phyloP scores from a whole-genome alignment of 2,113 vertebrate species.

The Zosterops japonicus region DNA sequence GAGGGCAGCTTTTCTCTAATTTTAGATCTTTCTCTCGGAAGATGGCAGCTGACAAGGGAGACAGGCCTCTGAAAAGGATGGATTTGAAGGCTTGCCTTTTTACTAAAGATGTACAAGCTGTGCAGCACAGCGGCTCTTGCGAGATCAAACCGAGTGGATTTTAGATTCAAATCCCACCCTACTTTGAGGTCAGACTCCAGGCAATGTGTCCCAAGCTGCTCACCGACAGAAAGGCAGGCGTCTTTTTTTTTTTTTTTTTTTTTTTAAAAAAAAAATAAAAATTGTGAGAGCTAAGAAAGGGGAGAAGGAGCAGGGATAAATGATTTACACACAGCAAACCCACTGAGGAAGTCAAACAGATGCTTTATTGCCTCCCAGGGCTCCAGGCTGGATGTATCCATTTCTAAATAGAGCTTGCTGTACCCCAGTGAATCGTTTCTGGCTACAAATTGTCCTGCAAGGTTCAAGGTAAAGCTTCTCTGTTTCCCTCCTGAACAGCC shows the following conservation, averaged over 20 bases:
- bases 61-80: slow-evolving; percentile 62
- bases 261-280: background rate
- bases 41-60: slow-evolving; percentile 65
- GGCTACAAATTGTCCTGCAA: background rate
- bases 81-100: slow-evolving; percentile 66
- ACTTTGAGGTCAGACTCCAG: slow-evolving; percentile 55
- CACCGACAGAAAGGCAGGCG: background rate
- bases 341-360: background rate
- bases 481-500: background rate
- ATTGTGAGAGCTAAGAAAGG: background rate
- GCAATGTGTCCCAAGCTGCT: slow-evolving; percentile 29
- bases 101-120: slow-evolving; percentile 46
- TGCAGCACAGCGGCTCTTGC: background rate
- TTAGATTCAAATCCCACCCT: slow-evolving; percentile 51
- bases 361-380: slow-evolving; percentile 8
- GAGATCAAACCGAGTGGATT: slow-evolving; percentile 47
- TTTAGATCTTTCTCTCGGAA: slow-evolving; percentile 63
- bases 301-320: background rate
- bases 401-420: background rate
- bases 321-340: slow-evolving; percentile 16
- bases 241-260: background rate
- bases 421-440: background rate
- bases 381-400: background rate
- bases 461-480: background rate
- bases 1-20: slow-evolving; percentile 67